Evolutionary conservation across 2,888 invertebrate genomes (phyloP), one percentile per base, ranked within the genome.

Genomic region (Spodoptera exigua): DNA sequence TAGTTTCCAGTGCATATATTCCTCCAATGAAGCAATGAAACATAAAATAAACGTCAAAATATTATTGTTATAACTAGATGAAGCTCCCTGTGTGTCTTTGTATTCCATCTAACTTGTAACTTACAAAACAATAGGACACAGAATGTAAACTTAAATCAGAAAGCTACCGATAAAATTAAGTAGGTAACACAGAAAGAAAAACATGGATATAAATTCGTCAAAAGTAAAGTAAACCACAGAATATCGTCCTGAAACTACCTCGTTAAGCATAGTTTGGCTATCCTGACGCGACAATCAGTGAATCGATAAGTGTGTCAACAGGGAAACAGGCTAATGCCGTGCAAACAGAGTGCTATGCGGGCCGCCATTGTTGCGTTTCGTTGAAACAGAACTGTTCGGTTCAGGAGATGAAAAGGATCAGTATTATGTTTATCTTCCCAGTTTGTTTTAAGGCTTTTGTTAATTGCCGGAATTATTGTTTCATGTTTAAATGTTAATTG

Each of bases 271-370:
- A 72, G 61, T 57, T 63, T 62, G 51, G 47, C 43, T 61, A 57
- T 65, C 58, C 54, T 59, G 48, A 65, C 74, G 72, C 74, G 79
- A 70, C 79, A 80, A 83, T 81, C 81, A 84, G 69, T 62, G 74
- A 74, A 79, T 80, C 80, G 78, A 80, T 76, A 82, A 82, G 76
- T 78, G 70, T 74, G 81, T 78, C 70, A 79, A 80, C 72, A 80
- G 54, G 49, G 60, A 62, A 67, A 27, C 58, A 55, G 51, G 73
- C 83, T 85, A 85, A 85, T 84, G 80, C 78, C 76, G 74, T 21
- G 68, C 75, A 82, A 82, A 85, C 78, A 81, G 57, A 34, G 57
- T 36, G 51, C 48, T 21, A 82, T 82, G 81, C 81, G 82, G 81
- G 79, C 58, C 58, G 39, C 59, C 47, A 61, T 70, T 76, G 67